These are phyloP conservation scores for Cerceris rybyensis DNA, from an alignment of 2,888 invertebrate species.

Conservation along the genomic window DNA sequence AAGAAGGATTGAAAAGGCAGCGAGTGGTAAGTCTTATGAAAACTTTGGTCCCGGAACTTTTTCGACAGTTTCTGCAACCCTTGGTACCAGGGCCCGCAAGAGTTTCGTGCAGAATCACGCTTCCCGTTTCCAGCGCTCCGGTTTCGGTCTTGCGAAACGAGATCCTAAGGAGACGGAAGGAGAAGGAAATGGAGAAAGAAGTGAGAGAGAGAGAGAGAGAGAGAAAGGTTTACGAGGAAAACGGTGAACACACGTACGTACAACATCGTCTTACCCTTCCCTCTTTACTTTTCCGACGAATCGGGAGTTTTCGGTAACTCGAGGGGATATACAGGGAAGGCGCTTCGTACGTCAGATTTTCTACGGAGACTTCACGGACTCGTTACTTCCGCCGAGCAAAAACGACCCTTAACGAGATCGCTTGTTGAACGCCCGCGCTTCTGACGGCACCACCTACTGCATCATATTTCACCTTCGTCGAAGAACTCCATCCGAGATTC, in stretches of 20 bases:
- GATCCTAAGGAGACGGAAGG: conserved; percentile 47
- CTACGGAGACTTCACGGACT: conserved; percentile 38
- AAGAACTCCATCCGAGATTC: conserved; percentile 44
- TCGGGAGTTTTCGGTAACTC: conserved; percentile 53
- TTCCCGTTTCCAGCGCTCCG: conserved; percentile 19
- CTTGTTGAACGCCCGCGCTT: conserved; percentile 45
- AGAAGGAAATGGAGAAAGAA: conserved; percentile 6
- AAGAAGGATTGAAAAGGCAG: conserved; percentile 30
- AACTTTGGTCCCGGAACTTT: conserved; percentile 59
- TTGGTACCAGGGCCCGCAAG: conserved; percentile 31
- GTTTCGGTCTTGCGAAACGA: conserved; percentile 39
- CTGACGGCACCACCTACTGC: conserved; percentile 39
- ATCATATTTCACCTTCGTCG: conserved; percentile 54
- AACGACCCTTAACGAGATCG: conserved; percentile 56
- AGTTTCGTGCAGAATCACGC: conserved; percentile 42
- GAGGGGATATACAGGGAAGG: conserved; percentile 19
- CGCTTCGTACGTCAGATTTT: conserved; percentile 52
- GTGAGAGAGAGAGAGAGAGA: conserved; percentile 3
- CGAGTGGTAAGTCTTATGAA: conserved; percentile 56
- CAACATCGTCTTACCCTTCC: too few relatives aligned
- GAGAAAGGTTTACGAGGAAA: conserved; percentile 23
- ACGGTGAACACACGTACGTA: conserved; percentile 23
- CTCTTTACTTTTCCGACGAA: conserved; percentile 15
- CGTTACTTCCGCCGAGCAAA: conserved; percentile 48
- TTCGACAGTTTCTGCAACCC: conserved; percentile 51